Conservation (phyloP, 92 coral and sea anemone genomes). For the Paragorgia papillata region DNA sequence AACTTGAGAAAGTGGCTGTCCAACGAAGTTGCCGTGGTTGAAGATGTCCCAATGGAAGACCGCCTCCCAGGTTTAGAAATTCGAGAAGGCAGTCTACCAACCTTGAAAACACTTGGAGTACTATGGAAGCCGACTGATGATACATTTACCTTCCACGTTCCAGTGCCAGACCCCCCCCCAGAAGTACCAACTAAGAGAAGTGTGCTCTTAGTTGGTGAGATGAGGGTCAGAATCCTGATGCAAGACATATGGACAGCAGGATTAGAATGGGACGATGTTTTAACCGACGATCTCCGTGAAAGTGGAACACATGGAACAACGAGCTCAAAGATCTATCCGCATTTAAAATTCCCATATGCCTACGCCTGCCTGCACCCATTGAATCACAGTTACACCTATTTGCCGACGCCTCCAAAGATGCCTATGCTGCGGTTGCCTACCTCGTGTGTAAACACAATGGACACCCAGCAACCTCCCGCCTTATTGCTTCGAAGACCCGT, state of each 20-base stretch:
- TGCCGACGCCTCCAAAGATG: background rate
- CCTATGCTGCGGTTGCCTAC: no score
- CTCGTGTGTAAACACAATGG: no score
- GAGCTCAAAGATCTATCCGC: constrained; percentile 6
- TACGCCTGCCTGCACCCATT: constrained; percentile 30
- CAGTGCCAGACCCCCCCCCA: background rate
- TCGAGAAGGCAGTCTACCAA: constrained; percentile 7
- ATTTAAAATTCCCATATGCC: constrained; percentile 23
- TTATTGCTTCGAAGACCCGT: constrained; percentile 44
- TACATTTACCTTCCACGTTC: constrained; percentile 40
- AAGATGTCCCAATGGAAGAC: constrained; percentile 41
- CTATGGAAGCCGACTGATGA: constrained; percentile 48
- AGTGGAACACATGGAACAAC: constrained; percentile 22
- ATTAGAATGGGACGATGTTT: constrained; percentile 23
- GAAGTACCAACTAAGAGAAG: constrained; percentile 50
- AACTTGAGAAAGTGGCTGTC: constrained; percentile 45
- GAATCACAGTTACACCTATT: constrained; percentile 36
- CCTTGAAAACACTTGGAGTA: constrained; percentile 48
- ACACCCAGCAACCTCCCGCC: no score
- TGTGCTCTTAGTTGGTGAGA: constrained; percentile 43
- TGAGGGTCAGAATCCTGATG: constrained; percentile 52
- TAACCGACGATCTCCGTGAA: background rate
- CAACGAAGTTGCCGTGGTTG: constrained; percentile 43
- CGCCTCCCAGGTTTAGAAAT: constrained; percentile 4
- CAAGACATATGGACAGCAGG: constrained; percentile 34